Evolutionary conservation across 2,797 vertebrate species (phyloP).

Genomic region (Pseudochirops corinnae): DNA sequence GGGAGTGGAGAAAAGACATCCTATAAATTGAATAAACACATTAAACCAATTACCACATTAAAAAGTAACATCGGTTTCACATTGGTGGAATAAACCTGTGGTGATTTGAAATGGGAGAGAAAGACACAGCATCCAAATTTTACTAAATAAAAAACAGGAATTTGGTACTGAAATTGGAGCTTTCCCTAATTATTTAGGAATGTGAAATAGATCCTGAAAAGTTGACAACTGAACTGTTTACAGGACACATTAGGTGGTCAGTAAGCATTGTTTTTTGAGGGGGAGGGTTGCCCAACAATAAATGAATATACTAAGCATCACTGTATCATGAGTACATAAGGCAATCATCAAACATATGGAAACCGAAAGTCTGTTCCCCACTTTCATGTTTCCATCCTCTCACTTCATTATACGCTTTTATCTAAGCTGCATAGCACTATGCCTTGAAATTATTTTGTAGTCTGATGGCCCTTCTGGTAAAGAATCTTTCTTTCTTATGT

Average conservation of each 20-base stretch:
- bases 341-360: background rate
- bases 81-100: background rate
- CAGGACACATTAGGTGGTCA: background rate
- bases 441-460: slow-evolving; percentile 12
- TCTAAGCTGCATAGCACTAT: background rate
- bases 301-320: background rate
- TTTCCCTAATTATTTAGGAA: background rate
- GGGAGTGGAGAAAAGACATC: background rate
- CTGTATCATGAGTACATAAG: background rate
- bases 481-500: background rate
- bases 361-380: background rate
- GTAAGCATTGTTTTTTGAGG: background rate
- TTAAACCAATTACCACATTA: background rate
- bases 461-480: background rate
- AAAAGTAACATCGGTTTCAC: background rate
- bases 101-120: background rate
- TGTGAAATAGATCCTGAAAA: slow-evolving; percentile 24
- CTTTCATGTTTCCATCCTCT: background rate
- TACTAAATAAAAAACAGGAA: slow-evolving; percentile 17
- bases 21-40: slow-evolving; percentile 21
- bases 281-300: background rate
- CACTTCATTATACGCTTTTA: slow-evolving; percentile 11
- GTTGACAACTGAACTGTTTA: background rate
- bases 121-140: background rate
- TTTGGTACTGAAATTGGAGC: background rate